A percentile compares a stretch with the other conserved stretches of the same genome.
Conservation (phyloP, 2,113 vertebrate species). For the Promerops cafer region DNA sequence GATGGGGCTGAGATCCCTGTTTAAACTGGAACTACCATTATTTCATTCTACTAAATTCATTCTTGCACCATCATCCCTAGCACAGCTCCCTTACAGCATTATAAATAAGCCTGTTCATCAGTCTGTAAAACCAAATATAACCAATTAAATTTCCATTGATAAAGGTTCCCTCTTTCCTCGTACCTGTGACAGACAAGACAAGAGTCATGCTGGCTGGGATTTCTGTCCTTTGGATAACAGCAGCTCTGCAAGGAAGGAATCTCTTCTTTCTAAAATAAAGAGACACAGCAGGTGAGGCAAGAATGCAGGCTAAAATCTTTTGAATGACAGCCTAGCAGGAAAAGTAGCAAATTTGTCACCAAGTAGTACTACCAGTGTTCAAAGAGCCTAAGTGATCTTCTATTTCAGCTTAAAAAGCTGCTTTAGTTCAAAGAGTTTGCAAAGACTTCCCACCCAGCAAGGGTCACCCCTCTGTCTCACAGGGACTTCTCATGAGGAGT, state of each 20-base stretch:
- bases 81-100: background rate
- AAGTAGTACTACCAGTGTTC: background rate
- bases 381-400: background rate
- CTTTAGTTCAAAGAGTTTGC: background rate
- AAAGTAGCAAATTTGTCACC: background rate
- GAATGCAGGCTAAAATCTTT: background rate
- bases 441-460: background rate
- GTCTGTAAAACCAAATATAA: background rate
- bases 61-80: background rate
- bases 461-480: background rate
- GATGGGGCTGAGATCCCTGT: background rate
- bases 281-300: background rate
- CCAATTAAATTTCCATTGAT: background rate
- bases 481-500: background rate
- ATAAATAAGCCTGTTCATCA: background rate
- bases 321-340: background rate
- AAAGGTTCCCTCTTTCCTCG: background rate
- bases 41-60: background rate
- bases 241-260: background rate
- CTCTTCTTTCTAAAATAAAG: background rate
- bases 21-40: background rate
- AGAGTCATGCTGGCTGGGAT: background rate
- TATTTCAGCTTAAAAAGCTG: background rate
- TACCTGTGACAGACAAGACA: background rate
- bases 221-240: background rate